Percentiles rank a stretch among this genome's conserved stretches.
Conservation (phyloP, 2,888 invertebrate genomes). For the Microdon myrmicae region DNA sequence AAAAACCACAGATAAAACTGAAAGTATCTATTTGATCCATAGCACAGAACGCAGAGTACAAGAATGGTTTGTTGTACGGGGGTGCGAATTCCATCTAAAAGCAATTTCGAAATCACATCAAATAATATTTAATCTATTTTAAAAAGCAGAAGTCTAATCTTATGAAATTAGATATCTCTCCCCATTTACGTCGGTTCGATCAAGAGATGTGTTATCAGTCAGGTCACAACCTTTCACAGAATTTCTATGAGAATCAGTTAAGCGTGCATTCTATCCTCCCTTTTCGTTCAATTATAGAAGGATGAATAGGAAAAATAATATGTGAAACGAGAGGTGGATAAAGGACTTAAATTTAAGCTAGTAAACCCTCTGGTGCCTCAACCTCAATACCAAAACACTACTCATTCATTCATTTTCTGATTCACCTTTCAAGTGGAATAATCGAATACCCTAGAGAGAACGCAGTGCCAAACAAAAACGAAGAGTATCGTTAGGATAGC, state of each 20-base stretch:
- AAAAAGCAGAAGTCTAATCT: slow-evolving; percentile 6
- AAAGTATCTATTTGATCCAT: too few species aligned
- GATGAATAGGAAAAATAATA: too few species aligned
- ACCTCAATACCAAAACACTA: slow-evolving; percentile 6
- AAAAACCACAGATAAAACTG: too few species aligned
- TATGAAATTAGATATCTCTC: neutral
- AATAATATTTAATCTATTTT: slow-evolving; percentile 2
- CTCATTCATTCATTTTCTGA: slow-evolving; percentile 18
- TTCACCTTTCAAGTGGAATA: slow-evolving; percentile 21
- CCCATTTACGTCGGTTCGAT: slow-evolving; percentile 3
- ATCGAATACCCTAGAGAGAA: slow-evolving; percentile 18
- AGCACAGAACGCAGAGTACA: too few species aligned
- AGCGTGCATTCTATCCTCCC: slow-evolving; percentile 6
- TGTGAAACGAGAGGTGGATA: too few species aligned
- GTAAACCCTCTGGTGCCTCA: too few species aligned
- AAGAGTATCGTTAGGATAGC: too few species aligned
- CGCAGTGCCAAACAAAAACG: too few species aligned
- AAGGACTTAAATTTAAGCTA: too few species aligned
- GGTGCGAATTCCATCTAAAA: slow-evolving; percentile 4
- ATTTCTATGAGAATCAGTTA: slow-evolving; percentile 6
- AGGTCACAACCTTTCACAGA: slow-evolving; percentile 7
- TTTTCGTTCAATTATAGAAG: neutral
- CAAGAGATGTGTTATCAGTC: slow-evolving; percentile 9
- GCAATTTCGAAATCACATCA: slow-evolving; percentile 5
- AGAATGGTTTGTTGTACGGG: too few species aligned